Base-by-base conservation (phyloP, 2,797 vertebrate species). In the Gorsachius magnificus region DNA sequence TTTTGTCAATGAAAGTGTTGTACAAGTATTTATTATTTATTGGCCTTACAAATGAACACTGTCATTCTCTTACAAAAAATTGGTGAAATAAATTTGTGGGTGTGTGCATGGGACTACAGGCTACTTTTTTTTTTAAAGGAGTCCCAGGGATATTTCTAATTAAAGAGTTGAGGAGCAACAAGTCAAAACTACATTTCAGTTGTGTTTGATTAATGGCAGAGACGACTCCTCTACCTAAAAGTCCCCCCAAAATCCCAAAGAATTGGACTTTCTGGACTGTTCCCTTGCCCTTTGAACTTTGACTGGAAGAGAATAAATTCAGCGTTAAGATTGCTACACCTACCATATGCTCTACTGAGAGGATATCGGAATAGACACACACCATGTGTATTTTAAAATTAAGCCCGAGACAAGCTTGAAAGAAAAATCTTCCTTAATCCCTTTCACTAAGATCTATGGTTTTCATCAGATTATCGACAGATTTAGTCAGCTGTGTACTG, bases 391-490 rank as follows among this genome's bases (percentile, higher is more conserved):
- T 91, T 92, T 83, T 87, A 69, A 77, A 89, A 86, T 63, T 61
- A 94, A 93, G 63, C 68, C 60, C 45, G 65, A 95, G 82, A 81
- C 68, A 85, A 83, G 51, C 89, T 88, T 89, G 66, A 50, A 89
- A 91, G 69, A 92, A 90, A 88, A 89, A 69, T 63, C 51, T 92
- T 93, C 43, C 61, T 75, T 93, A 91, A 85, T 92, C 93, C 84
- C 69, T 93, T 90, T 92, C 89, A 63, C 71, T 81, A 69, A 95
- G 72, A 80, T 95, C 65, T 88, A 9, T 89, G 84, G 68, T 87
- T 97, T 95, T 89, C 92, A 94, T 96, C 90, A 87, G 83, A 85
- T 95, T 94, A 96, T 95, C 19, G n/a, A 82, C 74, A 96, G 90
- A 94, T 94, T 76, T 93, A 95, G 79, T 88, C 66, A 95, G 36